Evolutionary conservation across 2,113 vertebrate species (phyloP).

Genomic region (Oncorhynchus nerka): DNA sequence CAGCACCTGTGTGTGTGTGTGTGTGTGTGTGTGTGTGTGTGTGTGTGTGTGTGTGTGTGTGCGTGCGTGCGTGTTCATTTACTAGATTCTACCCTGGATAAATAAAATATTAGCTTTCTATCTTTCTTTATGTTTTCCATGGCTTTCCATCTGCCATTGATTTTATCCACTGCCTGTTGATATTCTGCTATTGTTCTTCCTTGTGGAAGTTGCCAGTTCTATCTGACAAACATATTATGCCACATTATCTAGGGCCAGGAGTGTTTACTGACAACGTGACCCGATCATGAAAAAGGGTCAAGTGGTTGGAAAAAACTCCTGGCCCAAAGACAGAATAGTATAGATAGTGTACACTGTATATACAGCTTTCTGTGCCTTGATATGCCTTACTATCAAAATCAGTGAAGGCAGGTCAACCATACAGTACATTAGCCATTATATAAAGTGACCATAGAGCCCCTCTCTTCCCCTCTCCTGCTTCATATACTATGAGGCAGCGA

Average conservation of each 20-base stretch:
- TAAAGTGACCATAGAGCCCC: slow-evolving; percentile 22
- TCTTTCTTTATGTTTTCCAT: slow-evolving; percentile 27
- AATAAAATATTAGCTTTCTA: slow-evolving; percentile 49
- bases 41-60: neutral
- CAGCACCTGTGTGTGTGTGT: slow-evolving; percentile 34
- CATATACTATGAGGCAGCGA: no score
- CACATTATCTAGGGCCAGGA: no score
- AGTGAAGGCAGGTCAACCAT: no score
- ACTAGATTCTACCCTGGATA: slow-evolving; percentile 52
- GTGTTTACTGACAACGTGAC: neutral
- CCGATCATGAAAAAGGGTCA: no score
- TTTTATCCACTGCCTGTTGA: slow-evolving; percentile 25
- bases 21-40: no score
- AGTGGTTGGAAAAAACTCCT: no score
- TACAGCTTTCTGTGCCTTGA: neutral
- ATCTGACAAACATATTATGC: slow-evolving; percentile 47
- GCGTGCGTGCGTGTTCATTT: slow-evolving; percentile 50
- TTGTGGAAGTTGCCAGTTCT: neutral
- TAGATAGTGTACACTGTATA: neutral
- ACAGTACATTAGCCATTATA: neutral
- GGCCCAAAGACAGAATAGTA: no score
- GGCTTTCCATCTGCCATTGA: slow-evolving; percentile 54
- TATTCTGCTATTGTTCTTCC: no score
- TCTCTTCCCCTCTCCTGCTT: neutral
- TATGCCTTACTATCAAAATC: no score